Evolutionary conservation across 2,888 invertebrate genomes (phyloP).

Genomic region (Drosophila neotestacea): DNA sequence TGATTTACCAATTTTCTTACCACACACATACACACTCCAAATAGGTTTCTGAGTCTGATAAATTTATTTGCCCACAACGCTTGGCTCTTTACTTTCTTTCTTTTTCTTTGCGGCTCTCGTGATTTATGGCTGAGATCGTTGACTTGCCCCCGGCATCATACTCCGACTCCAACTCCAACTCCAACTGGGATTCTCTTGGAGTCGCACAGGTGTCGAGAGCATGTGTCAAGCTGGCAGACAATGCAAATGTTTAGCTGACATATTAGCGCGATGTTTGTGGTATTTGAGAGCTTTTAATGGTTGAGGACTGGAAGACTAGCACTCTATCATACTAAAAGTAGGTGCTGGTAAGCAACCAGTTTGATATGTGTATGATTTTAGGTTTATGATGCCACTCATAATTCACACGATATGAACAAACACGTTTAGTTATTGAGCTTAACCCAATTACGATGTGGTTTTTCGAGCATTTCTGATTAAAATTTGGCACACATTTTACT

Average conservation of each 20-base stretch:
- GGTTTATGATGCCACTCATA: conserved; percentile 51
- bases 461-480: conserved; percentile 20
- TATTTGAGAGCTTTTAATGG: conserved; percentile 4
- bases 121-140: conserved; percentile 44
- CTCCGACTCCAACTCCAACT: background rate
- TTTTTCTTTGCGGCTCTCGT: conserved; percentile 16
- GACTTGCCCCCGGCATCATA: conserved; percentile 30
- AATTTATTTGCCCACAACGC: conserved; percentile 3
- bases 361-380: conserved; percentile 41
- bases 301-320: background rate
- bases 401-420: conserved; percentile 59
- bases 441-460: conserved; percentile 66
- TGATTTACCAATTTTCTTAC: conserved; percentile 7
- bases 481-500: conserved; percentile 68
- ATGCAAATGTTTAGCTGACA: conserved; percentile 51
- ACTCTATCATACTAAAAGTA: background rate
- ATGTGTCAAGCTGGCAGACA: conserved; percentile 33
- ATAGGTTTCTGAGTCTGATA: conserved; percentile 3
- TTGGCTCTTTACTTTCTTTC: conserved; percentile 41
- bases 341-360: conserved; percentile 54
- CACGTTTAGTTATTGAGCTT: conserved; percentile 74
- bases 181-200: background rate
- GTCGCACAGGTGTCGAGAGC: conserved; percentile 50
- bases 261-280: conserved; percentile 43
- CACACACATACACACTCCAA: background rate